Evolutionary conservation across 2,797 vertebrate genomes (phyloP).

Genomic region (Amniataba percoides): DNA sequence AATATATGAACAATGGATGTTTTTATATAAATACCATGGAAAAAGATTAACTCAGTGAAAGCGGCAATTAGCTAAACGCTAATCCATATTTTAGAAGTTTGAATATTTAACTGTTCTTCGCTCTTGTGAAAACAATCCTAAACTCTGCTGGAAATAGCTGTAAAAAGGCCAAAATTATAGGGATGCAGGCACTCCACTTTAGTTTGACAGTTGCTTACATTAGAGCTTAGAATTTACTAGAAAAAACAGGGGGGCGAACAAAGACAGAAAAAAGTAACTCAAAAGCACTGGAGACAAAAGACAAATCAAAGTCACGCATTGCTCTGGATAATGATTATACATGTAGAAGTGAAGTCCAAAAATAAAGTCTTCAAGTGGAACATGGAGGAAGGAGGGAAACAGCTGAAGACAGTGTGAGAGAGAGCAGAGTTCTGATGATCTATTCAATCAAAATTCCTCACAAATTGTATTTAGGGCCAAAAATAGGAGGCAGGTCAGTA

Average conservation of each 20-base stretch:
- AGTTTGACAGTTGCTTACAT: slow-evolving; percentile 7
- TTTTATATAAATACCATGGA: not conserved
- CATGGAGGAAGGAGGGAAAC: not conserved
- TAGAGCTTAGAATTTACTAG: not conserved
- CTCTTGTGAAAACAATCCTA: not conserved
- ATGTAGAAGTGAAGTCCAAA: not conserved
- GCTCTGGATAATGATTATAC: not conserved
- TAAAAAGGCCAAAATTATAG: not conserved
- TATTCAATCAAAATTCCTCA: not conserved
- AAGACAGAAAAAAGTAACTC: not conserved
- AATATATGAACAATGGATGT: not conserved
- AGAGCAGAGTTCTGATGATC: not conserved
- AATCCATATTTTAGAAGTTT: not conserved
- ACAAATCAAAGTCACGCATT: not conserved
- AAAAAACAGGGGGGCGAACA: not conserved
- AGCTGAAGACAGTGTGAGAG: not conserved
- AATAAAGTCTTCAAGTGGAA: not conserved
- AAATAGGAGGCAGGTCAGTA: slow-evolving; percentile 18
- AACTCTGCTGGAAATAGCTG: not conserved
- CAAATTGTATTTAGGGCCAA: not conserved
- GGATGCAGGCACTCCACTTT: not conserved
- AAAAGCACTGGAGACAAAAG: not conserved
- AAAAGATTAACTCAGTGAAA: not conserved
- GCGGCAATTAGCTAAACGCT: not conserved
- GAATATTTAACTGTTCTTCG: not conserved